phyloP scores from a whole-genome alignment of 2,113 vertebrate genomes.

The Pionites leucogaster region DNA sequence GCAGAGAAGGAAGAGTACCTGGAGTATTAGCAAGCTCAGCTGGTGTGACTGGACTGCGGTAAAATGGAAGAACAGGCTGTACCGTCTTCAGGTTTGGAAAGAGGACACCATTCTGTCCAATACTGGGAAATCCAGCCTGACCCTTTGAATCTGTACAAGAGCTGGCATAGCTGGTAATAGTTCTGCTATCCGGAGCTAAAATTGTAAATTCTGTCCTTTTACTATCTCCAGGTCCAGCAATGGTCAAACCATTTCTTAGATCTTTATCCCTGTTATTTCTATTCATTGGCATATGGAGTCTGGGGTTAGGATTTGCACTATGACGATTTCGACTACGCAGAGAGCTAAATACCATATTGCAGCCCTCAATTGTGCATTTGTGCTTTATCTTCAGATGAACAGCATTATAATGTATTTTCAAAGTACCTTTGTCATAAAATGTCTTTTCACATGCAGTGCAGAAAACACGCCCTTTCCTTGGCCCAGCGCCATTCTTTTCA shows the following conservation, averaged over 20 bases:
- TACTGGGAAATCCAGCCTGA: constrained; percentile 75
- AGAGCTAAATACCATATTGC: constrained; percentile 99
- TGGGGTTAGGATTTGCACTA: constrained; percentile 96
- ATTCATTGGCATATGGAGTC: constrained; percentile 98
- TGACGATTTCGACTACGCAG: constrained; percentile 95
- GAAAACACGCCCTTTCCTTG: constrained; percentile 94
- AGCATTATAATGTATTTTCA: constrained; percentile 98
- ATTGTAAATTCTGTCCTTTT: constrained; percentile 77
- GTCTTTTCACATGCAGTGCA: constrained; percentile 98
- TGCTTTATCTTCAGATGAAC: constrained; percentile 99
- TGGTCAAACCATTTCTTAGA: constrained; percentile 77
- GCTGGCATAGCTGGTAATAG: constrained; percentile 78
- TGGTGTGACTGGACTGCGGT: constrained; percentile 90
- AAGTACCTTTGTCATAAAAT: constrained; percentile 97
- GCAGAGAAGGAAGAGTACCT: constrained; percentile 89
- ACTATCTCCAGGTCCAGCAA: constrained; percentile 74
- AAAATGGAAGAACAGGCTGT: constrained; percentile 95
- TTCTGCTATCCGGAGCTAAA: constrained; percentile 76
- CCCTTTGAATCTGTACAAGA: constrained; percentile 82
- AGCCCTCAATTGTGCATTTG: constrained; percentile 95
- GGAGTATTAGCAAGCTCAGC: constrained; percentile 94
- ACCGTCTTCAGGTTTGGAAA: constrained; percentile 96
- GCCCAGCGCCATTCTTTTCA: constrained; percentile 78
- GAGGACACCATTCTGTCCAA: constrained; percentile 88
- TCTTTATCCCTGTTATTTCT: constrained; percentile 96